Conservation (phyloP, 2,113 vertebrate species). For the Phylloscopus trochilus region DNA sequence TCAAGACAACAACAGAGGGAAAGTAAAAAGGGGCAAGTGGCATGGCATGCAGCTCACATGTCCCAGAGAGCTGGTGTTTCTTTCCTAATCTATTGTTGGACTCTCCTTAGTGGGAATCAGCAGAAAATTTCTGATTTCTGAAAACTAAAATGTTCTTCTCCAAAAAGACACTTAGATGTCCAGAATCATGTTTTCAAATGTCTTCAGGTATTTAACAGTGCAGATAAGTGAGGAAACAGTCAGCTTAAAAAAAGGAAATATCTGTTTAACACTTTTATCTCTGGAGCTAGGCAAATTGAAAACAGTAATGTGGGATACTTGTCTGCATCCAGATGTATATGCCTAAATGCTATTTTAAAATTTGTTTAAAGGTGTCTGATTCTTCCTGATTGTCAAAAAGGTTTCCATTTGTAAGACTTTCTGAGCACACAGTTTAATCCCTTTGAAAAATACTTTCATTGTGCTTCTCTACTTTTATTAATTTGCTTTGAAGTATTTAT, state of each 20-base stretch:
- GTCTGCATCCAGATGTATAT: background rate
- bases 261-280: background rate
- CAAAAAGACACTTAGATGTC: background rate
- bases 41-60: background rate
- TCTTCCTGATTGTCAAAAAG: background rate
- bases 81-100: background rate
- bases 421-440: background rate
- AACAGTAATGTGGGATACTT: background rate
- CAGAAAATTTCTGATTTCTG: background rate
- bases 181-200: background rate
- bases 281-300: background rate
- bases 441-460: background rate
- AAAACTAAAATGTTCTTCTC: background rate
- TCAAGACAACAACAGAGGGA: fast-evolving
- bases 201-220: background rate
- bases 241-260: background rate
- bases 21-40: background rate
- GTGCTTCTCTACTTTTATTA: background rate
- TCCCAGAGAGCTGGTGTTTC: background rate
- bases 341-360: background rate
- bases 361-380: background rate
- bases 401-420: background rate
- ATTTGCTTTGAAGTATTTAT: background rate
- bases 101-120: background rate
- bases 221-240: background rate